A percentile compares a stretch with the other conserved stretches of the same genome.
phyloP scores from a whole-genome alignment of 2,797 vertebrate genomes.

The Cynopterus sphinx region DNA sequence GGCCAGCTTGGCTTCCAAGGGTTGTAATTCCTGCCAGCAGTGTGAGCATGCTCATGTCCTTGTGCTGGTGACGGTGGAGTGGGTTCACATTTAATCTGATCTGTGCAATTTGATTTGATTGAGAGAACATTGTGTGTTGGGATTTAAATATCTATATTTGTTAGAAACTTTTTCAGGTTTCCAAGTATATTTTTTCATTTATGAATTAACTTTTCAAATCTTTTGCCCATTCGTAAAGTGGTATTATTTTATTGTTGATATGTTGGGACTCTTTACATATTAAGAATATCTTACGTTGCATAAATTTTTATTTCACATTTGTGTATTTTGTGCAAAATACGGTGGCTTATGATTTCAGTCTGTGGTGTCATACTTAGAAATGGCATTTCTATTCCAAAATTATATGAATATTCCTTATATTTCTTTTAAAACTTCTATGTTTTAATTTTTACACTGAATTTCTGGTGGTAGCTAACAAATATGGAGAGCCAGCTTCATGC shows the following conservation, averaged over 20 bases:
- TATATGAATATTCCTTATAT: not conserved
- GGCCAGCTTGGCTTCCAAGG: not conserved
- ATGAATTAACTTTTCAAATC: not conserved
- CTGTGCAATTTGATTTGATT: not conserved
- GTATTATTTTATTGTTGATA: not conserved
- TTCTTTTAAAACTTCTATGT: not conserved
- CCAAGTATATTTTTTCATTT: not conserved
- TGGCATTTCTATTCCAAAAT: not conserved
- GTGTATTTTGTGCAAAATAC: not conserved
- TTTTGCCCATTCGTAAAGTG: not conserved
- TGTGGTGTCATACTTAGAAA: not conserved
- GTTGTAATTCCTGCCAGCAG: not conserved
- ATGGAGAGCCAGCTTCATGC: not conserved
- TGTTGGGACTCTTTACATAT: not conserved
- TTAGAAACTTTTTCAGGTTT: not conserved
- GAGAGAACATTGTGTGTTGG: not conserved
- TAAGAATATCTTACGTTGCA: not conserved
- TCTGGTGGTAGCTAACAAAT: not conserved
- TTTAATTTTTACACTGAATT: not conserved
- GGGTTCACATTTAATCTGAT: not conserved
- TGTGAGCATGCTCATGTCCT: not conserved
- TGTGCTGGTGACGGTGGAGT: not conserved
- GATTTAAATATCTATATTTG: not conserved
- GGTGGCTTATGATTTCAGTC: not conserved
- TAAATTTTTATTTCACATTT: not conserved